Percentiles rank a stretch among this genome's conserved stretches.
phyloP scores from a whole-genome alignment of 2,113 vertebrate genomes.

The Podarcis muralis region DNA sequence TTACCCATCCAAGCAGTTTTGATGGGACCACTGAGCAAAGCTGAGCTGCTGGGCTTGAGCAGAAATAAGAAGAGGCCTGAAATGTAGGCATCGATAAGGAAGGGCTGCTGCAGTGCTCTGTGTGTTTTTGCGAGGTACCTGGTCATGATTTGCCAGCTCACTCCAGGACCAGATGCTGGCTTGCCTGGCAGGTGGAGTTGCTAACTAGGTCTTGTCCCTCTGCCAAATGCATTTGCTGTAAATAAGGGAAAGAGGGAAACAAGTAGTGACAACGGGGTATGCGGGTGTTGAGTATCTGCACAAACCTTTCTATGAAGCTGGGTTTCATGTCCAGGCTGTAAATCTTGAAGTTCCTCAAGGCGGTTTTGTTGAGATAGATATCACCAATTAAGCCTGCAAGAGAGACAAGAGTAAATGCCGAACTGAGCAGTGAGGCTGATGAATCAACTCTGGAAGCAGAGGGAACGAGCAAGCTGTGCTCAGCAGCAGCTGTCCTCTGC shows the following conservation, averaged over 20 bases:
- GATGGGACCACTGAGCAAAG: too few relatives aligned
- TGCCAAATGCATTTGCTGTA: slow-evolving; percentile 26
- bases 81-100: background rate
- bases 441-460: slow-evolving; percentile 23
- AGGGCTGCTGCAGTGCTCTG: background rate
- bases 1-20: too few relatives aligned
- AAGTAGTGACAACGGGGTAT: background rate
- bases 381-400: slow-evolving; percentile 79
- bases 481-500: slow-evolving; percentile 39
- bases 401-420: slow-evolving; percentile 47
- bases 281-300: background rate
- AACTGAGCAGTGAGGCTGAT: slow-evolving; percentile 47
- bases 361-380: slow-evolving; percentile 74
- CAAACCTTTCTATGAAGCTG: slow-evolving; percentile 78
- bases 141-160: background rate
- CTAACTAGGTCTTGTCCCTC: slow-evolving; percentile 16
- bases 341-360: slow-evolving; percentile 81
- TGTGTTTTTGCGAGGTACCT: background rate
- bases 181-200: background rate
- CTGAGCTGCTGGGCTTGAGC: too few relatives aligned
- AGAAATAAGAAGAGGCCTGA: background rate
- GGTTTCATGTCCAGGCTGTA: slow-evolving; percentile 82
- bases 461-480: slow-evolving; percentile 43
- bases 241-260: slow-evolving; percentile 1
- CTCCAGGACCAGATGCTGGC: background rate